Evolutionary conservation across 2,888 invertebrate genomes (phyloP), one percentile per base, ranked within the genome.

Genomic region (Lysandra coridon): DNA sequence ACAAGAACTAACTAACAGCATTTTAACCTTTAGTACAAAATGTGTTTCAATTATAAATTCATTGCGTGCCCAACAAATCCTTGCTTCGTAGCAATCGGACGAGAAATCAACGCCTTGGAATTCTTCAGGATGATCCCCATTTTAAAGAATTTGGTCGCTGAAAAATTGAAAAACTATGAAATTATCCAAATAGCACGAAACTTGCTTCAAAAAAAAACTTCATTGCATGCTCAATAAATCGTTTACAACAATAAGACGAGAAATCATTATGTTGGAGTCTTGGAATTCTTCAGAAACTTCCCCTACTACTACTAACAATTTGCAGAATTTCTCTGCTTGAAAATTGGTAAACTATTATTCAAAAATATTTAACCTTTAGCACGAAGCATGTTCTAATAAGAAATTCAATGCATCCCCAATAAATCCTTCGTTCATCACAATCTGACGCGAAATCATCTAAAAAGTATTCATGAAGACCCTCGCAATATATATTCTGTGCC

Each of bases 11-110:
- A 73, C 40, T 37, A 73, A 40, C 40, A 73, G n/a, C 40, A 7
- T 40, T 73, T 40, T 73, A 73, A 73, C 73, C 73, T 73, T 73
- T 73, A 73, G 40, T 7, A 40, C 17, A 5, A 40, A 73, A 73
- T 37, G 14, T 73, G 14, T 17, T 73, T 17, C 73, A 73, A 37
- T 40, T 6, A 40, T 17, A 37, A 73, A 40, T 73, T 40, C 40
- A 40, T 37, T 17, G 40, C 73, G 10, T 37, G 37, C n/a, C 17
- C 6, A 73, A n/a, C 12, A 17, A 40, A 73, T 73, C 73, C 30
- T 62, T 23, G 4, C 7, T 23, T 10, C 62, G 23, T n/a, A 62
- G 7, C 62, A 62, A 23, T 62, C 23, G 62, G 12, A 64, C 30
- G 64, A 30, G 23, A 64, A 64, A 64, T 64, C 23, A 62, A 23